These are phyloP conservation scores for Latheticus oryzae DNA, from an alignment of 2,888 invertebrate species.

Conservation along the genomic window DNA sequence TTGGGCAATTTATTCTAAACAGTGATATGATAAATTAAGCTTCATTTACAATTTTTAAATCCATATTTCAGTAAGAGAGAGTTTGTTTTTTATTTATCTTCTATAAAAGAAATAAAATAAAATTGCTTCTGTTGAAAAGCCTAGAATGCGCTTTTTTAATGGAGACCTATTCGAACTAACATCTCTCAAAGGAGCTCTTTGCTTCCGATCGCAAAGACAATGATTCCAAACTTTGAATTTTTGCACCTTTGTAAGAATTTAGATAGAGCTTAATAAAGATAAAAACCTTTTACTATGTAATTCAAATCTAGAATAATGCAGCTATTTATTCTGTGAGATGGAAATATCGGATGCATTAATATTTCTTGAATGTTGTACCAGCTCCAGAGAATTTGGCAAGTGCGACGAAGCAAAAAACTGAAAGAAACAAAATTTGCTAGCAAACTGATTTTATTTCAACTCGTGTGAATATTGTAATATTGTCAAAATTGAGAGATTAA, in stretches of 20 bases:
- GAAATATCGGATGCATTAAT: constrained; percentile 15
- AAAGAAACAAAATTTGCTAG: constrained; percentile 32
- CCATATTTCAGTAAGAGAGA: constrained; percentile 6
- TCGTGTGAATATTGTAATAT: no score
- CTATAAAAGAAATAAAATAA: constrained; percentile 24
- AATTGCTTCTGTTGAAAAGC: constrained; percentile 28
- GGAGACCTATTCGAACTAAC: constrained; percentile 21
- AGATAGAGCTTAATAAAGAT: constrained; percentile 10
- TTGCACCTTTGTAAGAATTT: constrained; percentile 5
- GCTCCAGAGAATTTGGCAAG: constrained; percentile 20
- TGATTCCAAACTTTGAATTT: constrained; percentile 28
- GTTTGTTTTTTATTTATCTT: constrained; percentile 26
- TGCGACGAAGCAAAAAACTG: constrained; percentile 30
- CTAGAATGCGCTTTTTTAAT: constrained; percentile 26
- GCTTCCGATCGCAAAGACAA: constrained; percentile 12
- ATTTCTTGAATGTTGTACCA: constrained; percentile 2
- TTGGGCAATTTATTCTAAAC: no score
- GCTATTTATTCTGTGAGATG: constrained; percentile 6
- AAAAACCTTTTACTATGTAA: neutral
- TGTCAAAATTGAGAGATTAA: no score
- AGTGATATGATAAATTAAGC: constrained; percentile 25
- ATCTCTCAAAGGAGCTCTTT: constrained; percentile 27
- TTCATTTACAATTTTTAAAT: constrained; percentile 7
- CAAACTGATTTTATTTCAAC: constrained; percentile 34
- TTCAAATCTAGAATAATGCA: no score